A percentile compares a stretch with the other conserved stretches of the same genome.
These are phyloP conservation scores for Xiphophorus hellerii DNA, from an alignment of 2,113 vertebrate genomes.

Conservation along the genomic window DNA sequence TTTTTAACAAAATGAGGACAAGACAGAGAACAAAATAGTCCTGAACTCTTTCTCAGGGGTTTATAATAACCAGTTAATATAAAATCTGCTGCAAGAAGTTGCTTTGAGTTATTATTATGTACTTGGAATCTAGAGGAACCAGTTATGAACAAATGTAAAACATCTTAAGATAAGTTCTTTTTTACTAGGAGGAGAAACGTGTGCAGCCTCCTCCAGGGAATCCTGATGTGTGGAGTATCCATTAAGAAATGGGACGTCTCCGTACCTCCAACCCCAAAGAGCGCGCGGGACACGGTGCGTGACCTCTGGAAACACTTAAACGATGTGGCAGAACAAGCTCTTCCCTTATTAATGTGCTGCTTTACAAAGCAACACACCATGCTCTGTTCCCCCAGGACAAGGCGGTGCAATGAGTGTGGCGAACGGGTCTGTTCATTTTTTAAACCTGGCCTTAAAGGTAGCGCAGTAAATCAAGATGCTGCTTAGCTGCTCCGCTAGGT, in stretches of 20 bases:
- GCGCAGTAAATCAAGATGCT: slow-evolving; percentile 60
- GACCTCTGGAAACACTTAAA: slow-evolving; percentile 73
- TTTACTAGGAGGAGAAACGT: slow-evolving; percentile 2
- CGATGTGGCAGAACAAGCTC: slow-evolving; percentile 66
- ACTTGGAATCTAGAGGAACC: neutral
- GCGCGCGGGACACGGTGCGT: slow-evolving; percentile 53
- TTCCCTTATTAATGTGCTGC: slow-evolving; percentile 74
- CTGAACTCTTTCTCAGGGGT: neutral
- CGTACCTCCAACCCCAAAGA: slow-evolving; percentile 53
- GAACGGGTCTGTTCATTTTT: slow-evolving; percentile 61
- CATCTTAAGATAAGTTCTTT: neutral
- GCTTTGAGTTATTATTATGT: neutral
- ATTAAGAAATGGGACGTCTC: slow-evolving; percentile 65
- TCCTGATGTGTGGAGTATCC: slow-evolving; percentile 52
- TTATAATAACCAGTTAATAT: neutral
- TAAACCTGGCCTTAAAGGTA: slow-evolving; percentile 70
- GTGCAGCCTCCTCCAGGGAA: slow-evolving; percentile 20
- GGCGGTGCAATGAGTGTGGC: slow-evolving; percentile 54
- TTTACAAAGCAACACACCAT: slow-evolving; percentile 66
- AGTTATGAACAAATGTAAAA: neutral
- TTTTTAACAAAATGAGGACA: neutral
- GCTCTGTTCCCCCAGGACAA: slow-evolving; percentile 53
- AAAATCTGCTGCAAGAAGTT: neutral
- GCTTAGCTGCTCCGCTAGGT: slow-evolving; percentile 47
- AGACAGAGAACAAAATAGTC: neutral